These are phyloP conservation scores for Notodonta ziczac DNA, from an alignment of 2,888 invertebrate species.

Conservation along the genomic window DNA sequence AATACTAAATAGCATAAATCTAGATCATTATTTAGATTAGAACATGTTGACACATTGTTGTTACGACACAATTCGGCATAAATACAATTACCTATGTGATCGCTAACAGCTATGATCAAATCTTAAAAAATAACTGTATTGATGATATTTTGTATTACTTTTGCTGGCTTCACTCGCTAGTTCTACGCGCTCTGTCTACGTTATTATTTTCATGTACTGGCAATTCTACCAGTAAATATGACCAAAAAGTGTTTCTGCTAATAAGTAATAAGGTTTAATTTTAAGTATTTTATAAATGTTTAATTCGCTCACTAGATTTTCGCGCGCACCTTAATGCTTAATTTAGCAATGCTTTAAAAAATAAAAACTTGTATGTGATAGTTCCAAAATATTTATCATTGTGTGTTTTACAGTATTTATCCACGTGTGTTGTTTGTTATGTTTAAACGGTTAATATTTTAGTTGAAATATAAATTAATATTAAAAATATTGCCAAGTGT, in stretches of 20 bases:
- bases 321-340: conserved; percentile 39
- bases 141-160: neutral
- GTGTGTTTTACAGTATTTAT: conserved; percentile 44
- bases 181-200: no score
- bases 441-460: conserved; percentile 25
- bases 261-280: conserved; percentile 14
- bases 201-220: conserved; percentile 12
- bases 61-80: no score
- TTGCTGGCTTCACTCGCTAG: neutral
- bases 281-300: conserved; percentile 5
- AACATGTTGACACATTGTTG: no score
- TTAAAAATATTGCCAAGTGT: neutral
- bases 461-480: neutral
- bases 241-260: conserved; percentile 38
- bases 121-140: no score
- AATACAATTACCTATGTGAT: no score
- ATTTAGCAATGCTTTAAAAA: conserved; percentile 43
- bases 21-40: no score
- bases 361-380: conserved; percentile 60
- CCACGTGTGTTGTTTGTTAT: conserved; percentile 50
- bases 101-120: no score
- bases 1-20: no score
- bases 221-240: conserved; percentile 40
- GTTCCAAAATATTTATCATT: conserved; percentile 55
- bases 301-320: conserved; percentile 15